phyloP scores from a whole-genome alignment of 2,797 vertebrate genomes.

The Enteromius radiatus region DNA sequence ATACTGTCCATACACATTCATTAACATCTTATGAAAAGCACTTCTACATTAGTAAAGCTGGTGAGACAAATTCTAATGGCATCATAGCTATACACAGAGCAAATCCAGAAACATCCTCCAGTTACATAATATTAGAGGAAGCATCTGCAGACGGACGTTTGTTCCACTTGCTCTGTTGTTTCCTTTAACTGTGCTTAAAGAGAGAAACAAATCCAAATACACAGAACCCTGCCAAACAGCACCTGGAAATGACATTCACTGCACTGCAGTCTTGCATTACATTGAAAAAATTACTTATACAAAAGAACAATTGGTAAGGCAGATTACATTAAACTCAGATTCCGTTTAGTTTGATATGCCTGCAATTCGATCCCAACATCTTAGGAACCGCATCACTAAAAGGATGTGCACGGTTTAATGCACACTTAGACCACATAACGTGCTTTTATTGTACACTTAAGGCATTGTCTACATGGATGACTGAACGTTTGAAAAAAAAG shows the following conservation, averaged over 20 bases:
- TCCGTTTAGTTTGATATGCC: constrained; percentile 23
- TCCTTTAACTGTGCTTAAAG: constrained; percentile 46
- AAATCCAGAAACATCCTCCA: constrained; percentile 34
- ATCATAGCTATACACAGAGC: constrained; percentile 29
- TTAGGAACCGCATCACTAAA: constrained; percentile 2
- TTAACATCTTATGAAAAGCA: not conserved
- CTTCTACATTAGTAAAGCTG: constrained; percentile 4
- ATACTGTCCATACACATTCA: not conserved
- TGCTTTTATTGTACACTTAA: constrained; percentile 45
- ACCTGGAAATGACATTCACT: constrained; percentile 29
- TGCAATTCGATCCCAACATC: constrained; percentile 34
- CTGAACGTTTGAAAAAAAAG: not conserved
- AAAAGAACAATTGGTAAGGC: constrained; percentile 16
- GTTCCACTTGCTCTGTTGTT: constrained; percentile 52
- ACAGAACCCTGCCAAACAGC: constrained; percentile 21
- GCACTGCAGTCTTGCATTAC: constrained; percentile 1
- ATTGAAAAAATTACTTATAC: constrained; percentile 5
- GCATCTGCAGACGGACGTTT: constrained; percentile 55
- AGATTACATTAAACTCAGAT: not conserved
- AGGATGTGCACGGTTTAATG: constrained; percentile 21
- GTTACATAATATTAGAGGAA: constrained; percentile 56
- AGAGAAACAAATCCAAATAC: not conserved
- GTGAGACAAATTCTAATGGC: not conserved
- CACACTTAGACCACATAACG: constrained; percentile 28
- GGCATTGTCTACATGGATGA: constrained; percentile 16